Evolutionary conservation across 2,888 invertebrate genomes (phyloP).

Genomic region (Salticus scenicus): DNA sequence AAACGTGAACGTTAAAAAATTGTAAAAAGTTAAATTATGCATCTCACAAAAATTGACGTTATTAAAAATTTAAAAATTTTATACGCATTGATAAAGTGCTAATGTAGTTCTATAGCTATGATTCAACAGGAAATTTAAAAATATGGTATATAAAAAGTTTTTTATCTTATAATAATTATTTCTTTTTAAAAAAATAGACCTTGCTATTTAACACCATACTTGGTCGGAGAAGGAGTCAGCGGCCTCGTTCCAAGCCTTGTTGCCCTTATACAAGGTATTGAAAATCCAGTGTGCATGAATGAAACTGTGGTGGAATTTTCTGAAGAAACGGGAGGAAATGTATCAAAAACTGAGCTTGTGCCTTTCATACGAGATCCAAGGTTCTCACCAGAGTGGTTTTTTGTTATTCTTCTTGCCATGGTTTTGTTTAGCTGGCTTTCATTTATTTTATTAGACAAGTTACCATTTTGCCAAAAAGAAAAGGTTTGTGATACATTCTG

Average conservation of each 20-base stretch:
- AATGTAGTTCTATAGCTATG: too few relatives aligned
- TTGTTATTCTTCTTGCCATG: slow-evolving; percentile 81
- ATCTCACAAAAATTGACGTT: too few relatives aligned
- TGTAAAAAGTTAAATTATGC: too few relatives aligned
- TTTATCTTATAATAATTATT: too few relatives aligned
- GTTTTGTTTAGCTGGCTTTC: slow-evolving; percentile 81
- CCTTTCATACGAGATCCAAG: slow-evolving; percentile 77
- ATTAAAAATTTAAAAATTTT: too few relatives aligned
- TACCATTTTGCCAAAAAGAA: slow-evolving; percentile 74
- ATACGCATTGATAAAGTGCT: too few relatives aligned
- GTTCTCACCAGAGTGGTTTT: slow-evolving; percentile 82
- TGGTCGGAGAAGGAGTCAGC: slow-evolving; percentile 88
- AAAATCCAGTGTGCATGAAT: slow-evolving; percentile 77
- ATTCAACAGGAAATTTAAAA: too few relatives aligned
- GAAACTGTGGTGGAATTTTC: slow-evolving; percentile 65
- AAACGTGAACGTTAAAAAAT: too few relatives aligned
- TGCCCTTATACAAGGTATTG: slow-evolving; percentile 86
- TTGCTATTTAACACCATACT: slow-evolving; percentile 86
- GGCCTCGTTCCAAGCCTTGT: slow-evolving; percentile 87
- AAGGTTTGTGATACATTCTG: slow-evolving; percentile 35
- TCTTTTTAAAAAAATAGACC: too few relatives aligned
- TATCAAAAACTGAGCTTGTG: slow-evolving; percentile 69
- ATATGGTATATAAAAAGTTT: too few relatives aligned
- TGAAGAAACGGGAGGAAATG: slow-evolving; percentile 47
- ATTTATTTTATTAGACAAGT: slow-evolving; percentile 80